These are phyloP conservation scores for Hassar affinis DNA, from an alignment of 2,113 vertebrate genomes.

Conservation along the genomic window DNA sequence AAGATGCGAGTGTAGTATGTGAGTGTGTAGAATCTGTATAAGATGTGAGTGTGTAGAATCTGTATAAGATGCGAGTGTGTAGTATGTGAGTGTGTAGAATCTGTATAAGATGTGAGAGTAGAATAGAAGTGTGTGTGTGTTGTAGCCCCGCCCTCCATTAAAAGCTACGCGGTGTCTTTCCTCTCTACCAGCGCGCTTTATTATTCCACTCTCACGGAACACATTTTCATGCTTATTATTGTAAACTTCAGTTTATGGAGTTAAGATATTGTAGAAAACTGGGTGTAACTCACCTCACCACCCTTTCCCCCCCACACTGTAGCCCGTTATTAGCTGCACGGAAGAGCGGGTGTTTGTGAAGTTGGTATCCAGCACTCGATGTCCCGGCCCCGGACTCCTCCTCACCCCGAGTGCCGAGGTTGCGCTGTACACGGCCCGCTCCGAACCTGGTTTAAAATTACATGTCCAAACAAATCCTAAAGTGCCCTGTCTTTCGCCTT, in stretches of 20 bases:
- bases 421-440: slow-evolving; percentile 65
- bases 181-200: background rate
- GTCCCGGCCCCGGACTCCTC: slow-evolving; percentile 71
- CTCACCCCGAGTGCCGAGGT: slow-evolving; percentile 72
- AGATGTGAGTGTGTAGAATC: too few species aligned
- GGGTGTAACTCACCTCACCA: slow-evolving; percentile 68
- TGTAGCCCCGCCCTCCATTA: slow-evolving; percentile 31
- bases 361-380: slow-evolving; percentile 10
- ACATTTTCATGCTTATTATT: background rate
- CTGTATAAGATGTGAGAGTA: too few species aligned
- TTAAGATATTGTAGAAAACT: background rate
- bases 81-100: background rate
- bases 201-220: background rate
- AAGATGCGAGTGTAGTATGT: too few species aligned
- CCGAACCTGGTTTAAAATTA: slow-evolving; percentile 46
- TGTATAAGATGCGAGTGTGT: too few species aligned
- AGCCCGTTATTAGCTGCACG: slow-evolving; percentile 27
- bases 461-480: slow-evolving; percentile 30
- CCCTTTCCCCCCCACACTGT: slow-evolving; percentile 45
- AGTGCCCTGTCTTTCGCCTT: background rate
- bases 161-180: slow-evolving; percentile 5
- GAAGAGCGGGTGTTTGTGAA: background rate
- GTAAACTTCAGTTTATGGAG: too few species aligned
- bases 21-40: too few species aligned
- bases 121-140: background rate